Evolutionary conservation across 1,140 invertebrate genomes (phyloP).

Genomic region (Bombus ignitus): DNA sequence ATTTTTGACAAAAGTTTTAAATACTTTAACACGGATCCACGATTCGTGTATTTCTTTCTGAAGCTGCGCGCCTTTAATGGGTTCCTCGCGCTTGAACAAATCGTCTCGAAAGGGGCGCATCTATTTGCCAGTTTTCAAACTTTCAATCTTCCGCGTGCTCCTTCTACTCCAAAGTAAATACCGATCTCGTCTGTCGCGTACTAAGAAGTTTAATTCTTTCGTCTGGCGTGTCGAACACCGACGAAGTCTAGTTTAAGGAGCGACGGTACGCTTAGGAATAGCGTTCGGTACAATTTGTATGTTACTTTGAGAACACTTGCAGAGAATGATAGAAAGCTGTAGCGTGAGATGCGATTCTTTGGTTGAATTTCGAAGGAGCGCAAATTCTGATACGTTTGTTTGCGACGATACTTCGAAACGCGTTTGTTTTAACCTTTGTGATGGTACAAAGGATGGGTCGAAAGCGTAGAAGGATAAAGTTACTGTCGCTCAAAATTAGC

Average conservation of each 20-base stretch:
- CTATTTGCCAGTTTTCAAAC: neutral
- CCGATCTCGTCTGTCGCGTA: neutral
- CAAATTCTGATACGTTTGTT: neutral
- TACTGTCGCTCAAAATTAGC: too few relatives aligned
- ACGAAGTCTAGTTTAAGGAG: neutral
- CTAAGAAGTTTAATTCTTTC: neutral
- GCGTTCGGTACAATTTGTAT: neutral
- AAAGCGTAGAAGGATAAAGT: too few relatives aligned
- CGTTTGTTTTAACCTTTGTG: neutral
- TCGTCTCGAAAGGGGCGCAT: neutral
- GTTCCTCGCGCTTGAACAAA: neutral
- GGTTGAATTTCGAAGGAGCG: too few relatives aligned
- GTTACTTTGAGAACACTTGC: neutral
- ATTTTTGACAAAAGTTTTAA: neutral
- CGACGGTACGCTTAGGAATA: neutral
- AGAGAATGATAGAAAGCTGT: neutral
- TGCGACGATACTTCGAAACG: neutral
- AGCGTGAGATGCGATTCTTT: neutral
- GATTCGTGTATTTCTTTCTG: slow-evolving; percentile 2
- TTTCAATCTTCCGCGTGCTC: neutral
- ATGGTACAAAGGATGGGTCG: too few relatives aligned
- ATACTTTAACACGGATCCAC: neutral
- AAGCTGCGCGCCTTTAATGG: neutral
- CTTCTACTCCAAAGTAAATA: neutral
- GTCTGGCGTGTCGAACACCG: neutral